Evolutionary conservation across 1,140 invertebrate genomes (phyloP), one percentile per base, ranked within the genome.

Genomic region (Drosophila ironensis): DNA sequence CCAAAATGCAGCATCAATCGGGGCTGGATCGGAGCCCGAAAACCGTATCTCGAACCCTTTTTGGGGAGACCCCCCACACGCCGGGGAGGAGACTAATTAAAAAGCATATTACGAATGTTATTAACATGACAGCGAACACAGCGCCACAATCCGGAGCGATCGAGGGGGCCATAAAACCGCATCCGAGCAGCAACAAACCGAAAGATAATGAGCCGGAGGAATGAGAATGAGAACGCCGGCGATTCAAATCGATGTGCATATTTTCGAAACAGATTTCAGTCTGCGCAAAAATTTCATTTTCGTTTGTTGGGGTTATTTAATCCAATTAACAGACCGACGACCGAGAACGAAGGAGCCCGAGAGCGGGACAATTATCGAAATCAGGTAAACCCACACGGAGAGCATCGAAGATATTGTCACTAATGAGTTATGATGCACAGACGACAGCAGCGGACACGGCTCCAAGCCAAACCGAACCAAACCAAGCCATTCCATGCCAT

Each of bases 381-480:
- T 86, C 80, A 86, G 80, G 73, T 75, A 86, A 69, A 75, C 71
- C 74, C 80, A 86, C 80, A 80, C 80, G 75, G 78, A 51, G 54
- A 24, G 33, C 30, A 37, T 35, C 37, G 35, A 51, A 75, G 74
- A 75, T 80, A 84, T 84, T 87, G 78, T 87, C 78, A 75, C 72
- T 84, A 88, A 88, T 88, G 78, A 88, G 84, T 88, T 88, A 88
- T 88, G 84, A 72, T 71, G 84, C 86, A 56, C 86, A 88, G 84
- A 88, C 84, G 67, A 57, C 67, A 59, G 61, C 72, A 75, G 71
- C 53, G 47, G 38, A 40, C 59, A 38, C 44, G 40, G 54, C 52
- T 59, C 50, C 50, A 41, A 37, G 50, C 71, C 45, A n/a, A n/a
- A n/a, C n/a, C 9, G 56, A 28, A 19, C 64, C 57, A 19, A 28